Percentiles rank a stretch among this genome's conserved stretches.
phyloP scores from a whole-genome alignment of 1,140 invertebrate genomes.

The Lutraria rhynchaena region DNA sequence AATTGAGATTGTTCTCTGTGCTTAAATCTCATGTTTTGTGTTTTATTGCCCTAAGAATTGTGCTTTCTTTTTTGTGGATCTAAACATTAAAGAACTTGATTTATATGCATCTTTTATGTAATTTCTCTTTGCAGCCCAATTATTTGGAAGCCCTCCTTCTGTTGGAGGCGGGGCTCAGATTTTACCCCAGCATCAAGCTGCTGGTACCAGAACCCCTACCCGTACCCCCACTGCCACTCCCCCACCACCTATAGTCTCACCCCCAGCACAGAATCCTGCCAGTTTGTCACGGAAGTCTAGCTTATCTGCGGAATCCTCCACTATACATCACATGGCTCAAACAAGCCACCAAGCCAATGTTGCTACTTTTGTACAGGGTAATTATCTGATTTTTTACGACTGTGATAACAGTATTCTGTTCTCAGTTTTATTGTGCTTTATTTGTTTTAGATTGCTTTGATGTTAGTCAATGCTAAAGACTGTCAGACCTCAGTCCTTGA shows the following conservation, averaged over 20 bases:
- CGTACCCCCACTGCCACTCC: slow-evolving; percentile 65
- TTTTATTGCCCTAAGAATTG: too few species aligned
- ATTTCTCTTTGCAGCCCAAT: slow-evolving; percentile 8
- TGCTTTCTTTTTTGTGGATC: too few species aligned
- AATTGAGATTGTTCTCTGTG: too few species aligned
- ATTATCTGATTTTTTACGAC: too few species aligned
- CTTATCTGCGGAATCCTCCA: slow-evolving; percentile 60
- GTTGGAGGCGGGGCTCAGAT: slow-evolving; percentile 11
- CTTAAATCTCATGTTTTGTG: too few species aligned
- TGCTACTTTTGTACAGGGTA: slow-evolving; percentile 49
- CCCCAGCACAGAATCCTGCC: slow-evolving; percentile 50
- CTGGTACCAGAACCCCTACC: slow-evolving; percentile 27
- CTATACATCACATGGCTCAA: slow-evolving; percentile 60
- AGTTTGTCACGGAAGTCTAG: slow-evolving; percentile 66
- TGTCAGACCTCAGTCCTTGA: too few species aligned
- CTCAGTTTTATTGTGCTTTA: neutral
- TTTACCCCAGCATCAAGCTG: slow-evolving; percentile 43
- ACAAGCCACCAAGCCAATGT: slow-evolving; percentile 49
- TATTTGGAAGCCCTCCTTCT: slow-evolving; percentile 62
- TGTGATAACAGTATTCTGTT: neutral
- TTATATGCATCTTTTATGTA: too few species aligned
- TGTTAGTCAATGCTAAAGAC: too few species aligned
- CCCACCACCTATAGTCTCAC: slow-evolving; percentile 60
- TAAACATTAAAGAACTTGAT: too few species aligned
- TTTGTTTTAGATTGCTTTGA: neutral